phyloP scores from a whole-genome alignment of 2,888 invertebrate genomes.

The Ophioninae sp. region DNA sequence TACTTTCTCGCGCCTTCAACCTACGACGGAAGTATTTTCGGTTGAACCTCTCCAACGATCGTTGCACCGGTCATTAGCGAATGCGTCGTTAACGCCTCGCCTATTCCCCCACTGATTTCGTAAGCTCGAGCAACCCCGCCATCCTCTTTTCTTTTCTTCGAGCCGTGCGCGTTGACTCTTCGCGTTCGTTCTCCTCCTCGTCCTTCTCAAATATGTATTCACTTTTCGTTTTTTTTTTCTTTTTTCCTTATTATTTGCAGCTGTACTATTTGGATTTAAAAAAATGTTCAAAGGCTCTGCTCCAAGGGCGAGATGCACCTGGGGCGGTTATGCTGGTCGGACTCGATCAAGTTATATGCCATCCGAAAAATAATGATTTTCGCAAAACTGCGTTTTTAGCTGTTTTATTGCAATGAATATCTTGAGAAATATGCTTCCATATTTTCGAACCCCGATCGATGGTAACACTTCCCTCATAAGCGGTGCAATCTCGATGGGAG shows the following conservation, averaged over 20 bases:
- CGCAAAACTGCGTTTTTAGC: not conserved
- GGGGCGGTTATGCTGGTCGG: not conserved
- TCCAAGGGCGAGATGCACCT: constrained; percentile 5
- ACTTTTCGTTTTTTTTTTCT: constrained; percentile 75
- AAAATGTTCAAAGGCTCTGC: not conserved
- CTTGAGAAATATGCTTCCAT: not conserved
- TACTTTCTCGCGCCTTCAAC: constrained; percentile 67
- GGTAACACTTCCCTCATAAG: not conserved
- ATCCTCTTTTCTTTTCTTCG: not conserved
- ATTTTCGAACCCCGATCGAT: not conserved
- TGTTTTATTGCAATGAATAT: not conserved
- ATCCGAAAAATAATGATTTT: not conserved
- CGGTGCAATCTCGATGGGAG: too few relatives aligned
- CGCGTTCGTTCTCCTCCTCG: constrained; percentile 6
- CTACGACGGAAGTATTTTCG: constrained; percentile 75
- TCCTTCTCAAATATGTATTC: constrained; percentile 67
- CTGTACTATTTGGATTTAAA: constrained; percentile 71
- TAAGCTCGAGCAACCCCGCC: constrained; percentile 25
- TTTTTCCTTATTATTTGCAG: constrained; percentile 76
- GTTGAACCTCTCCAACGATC: constrained; percentile 73
- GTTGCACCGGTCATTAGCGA: constrained; percentile 78
- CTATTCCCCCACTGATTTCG: constrained; percentile 43
- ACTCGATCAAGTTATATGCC: not conserved
- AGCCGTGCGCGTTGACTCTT: constrained; percentile 49
- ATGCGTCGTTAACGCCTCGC: constrained; percentile 64